Evolutionary conservation across 1,140 invertebrate genomes (phyloP).

Genomic region (Apis mellifera): DNA sequence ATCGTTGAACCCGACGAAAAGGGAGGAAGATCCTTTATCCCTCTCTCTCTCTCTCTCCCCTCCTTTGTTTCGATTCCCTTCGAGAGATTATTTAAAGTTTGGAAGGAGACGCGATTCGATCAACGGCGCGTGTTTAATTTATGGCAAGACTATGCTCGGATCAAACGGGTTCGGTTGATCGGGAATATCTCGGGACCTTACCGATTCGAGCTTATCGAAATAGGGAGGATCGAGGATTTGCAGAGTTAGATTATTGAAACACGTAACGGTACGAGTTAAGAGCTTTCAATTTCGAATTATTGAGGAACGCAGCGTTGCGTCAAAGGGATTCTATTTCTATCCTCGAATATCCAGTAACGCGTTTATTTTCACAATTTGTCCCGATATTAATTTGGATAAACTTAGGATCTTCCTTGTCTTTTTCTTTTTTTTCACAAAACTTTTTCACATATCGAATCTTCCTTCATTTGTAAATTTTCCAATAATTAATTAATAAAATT

Average conservation of each 20-base stretch:
- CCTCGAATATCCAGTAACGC: neutral
- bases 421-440: too few relatives aligned
- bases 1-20: neutral
- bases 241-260: conserved; percentile 8
- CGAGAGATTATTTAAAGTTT: neutral
- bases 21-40: neutral
- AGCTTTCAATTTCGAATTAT: neutral
- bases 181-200: neutral
- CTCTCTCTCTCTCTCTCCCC: too few relatives aligned
- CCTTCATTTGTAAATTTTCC: too few relatives aligned
- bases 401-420: too few relatives aligned
- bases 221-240: neutral
- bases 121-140: neutral
- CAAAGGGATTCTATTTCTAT: conserved; percentile 2
- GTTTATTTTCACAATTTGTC: neutral
- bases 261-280: neutral
- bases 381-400: too few relatives aligned
- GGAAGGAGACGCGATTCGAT: neutral
- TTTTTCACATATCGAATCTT: too few relatives aligned
- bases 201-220: conserved; percentile 14
- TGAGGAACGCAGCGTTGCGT: neutral
- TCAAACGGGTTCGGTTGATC: neutral
- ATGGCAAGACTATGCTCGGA: too few relatives aligned
- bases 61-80: neutral
- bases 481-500: too few relatives aligned